Base-by-base conservation (phyloP, 2,888 invertebrate genomes). In the Pammene aurita region DNA sequence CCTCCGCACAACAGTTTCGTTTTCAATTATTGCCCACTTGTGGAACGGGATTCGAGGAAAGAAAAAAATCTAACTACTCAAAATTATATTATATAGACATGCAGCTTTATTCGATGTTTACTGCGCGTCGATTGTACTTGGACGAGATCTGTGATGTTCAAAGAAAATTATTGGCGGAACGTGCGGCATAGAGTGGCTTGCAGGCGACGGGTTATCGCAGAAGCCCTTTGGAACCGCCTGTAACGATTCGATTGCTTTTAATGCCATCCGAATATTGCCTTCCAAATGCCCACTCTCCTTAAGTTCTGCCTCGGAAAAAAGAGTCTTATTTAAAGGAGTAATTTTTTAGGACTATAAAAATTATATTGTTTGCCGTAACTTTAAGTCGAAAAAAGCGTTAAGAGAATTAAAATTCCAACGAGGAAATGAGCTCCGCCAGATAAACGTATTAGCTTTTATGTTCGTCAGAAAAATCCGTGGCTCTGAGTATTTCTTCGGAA, bases 11-110 rank as follows among this genome's bases (percentile, higher is more conserved):
- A 87, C 88, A 87, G 89, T 92, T 91, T 92, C 91, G 86, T 90
- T 90, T 92, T 92, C 92, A 92, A 92, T 92, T 92, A 92, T 92
- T 90, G 89, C 92, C 92, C 92, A 92, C 92, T 92, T 92, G 92
- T 92, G 88, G 92, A 92, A 90, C 88, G 84, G 81, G 87, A 86
- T 87, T 84, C 87, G 82, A 88, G 83, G 87, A 87, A 86, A 86
- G 90, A 92, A 89, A 91, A 91, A 90, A 83, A 81, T 75, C 77
- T 77, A 75, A 87, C 85, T 87, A 85, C 87, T 87, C 84, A 83
- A 88, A 90, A 91, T 92, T 86, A 91, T 92, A 92, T 91, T 92
- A 90, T 90, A 92, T 90, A 87, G 90, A 89, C 86, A 86, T 84
- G 84, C 84, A 85, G 84, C 86, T 88, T 87, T 88, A 89, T 87